Base-by-base conservation (phyloP, 2,888 invertebrate genomes). In the Teleogryllus oceanicus region DNA sequence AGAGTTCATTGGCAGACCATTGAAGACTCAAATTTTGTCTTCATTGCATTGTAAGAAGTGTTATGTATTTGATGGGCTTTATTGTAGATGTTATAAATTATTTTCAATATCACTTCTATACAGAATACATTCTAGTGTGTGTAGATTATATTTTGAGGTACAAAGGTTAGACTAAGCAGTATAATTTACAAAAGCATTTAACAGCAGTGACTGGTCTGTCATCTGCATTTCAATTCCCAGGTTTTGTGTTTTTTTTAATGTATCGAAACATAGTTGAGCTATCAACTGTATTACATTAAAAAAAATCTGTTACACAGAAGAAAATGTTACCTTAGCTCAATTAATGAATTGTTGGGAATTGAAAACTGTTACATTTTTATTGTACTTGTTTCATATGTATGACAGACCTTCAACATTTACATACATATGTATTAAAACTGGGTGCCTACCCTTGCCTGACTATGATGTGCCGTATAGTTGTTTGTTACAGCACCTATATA, bases 101-200 rank as follows among this genome's bases (percentile, higher is more conserved):
- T 77, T 77, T 37, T 77, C 77, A 21, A 18, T 77, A n/a, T 76
- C 16, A 24, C 76, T 13, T 76, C 16, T 76, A 77, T 49, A 77
- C 18, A 77, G 13, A 49, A 49, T 49, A 77, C 49, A 49, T 37
- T 77, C 16, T 80, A 78, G 77, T 50, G 49, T 80, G 75, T 74
- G 77, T 78, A 74, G 16, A 49, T 37, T 80, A 80, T 80, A 80
- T 80, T 80, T 80, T 80, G 80, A 80, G 80, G 80, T 80, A 80
- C 80, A 80, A 80, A 80, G 62, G 76, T 79, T 76, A 76, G 76
- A 77, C 49, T 76, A 51, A 13, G 62, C 62, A 62, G n/a, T 79
- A 79, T 79, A 79, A 76, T 76, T 79, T 79, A 75, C 75, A 76
- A 49, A 62, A 76, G 79, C 21, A 21, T 76, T 49, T 74, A n/a